Evolutionary conservation across 2,888 invertebrate genomes (phyloP), one percentile per base, ranked within the genome.

Genomic region (Nomada flava): DNA sequence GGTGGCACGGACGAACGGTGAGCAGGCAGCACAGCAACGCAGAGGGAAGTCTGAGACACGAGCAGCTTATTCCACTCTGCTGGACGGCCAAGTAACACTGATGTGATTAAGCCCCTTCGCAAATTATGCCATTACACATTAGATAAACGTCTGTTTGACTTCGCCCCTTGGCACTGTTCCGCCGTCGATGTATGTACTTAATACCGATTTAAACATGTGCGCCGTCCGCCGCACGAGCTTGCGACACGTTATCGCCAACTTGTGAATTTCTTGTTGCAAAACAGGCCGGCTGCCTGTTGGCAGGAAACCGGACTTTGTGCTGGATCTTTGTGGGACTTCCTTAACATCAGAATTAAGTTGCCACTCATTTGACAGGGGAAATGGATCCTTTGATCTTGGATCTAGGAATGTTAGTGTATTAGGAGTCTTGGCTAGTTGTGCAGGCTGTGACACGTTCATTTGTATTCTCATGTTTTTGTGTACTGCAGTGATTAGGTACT

Each of bases 1-100:
- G 86, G 85, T 86, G 87, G 74, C 78, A 78, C 82, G 76, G 82
- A 73, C 78, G 68, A 81, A 79, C 83, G 83, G 71, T 73, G 75
- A 86, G 79, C 79, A 67, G 73, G 76, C 67, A 69, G 77, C 50
- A 52, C 20, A 44, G 57, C 76, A 73, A 75, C 81, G 76, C 79
- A 82, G 85, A 86, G 85, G 84, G 86, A 88, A 84, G 89, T 89
- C 89, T 86, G 88, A 90, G 90, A 90, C 89, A 85, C 89, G 91
- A 93, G 92, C 91, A 89, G 92, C 92, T 93, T 92, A 93, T 93
- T 93, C 92, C 91, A 89, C 90, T 86, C 90, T 87, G 91, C 76
- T 91, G 91, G 86, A 89, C 87, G 86, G 82, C 88, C 90, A 89
- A 92, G 90, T 89, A 92, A 92, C 92, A 90, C 90, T 92, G 89